A percentile compares a stretch with the other conserved stretches of the same genome.
Evolutionary conservation across 2,113 vertebrate species (phyloP).

Genomic region (Merops nubicus): DNA sequence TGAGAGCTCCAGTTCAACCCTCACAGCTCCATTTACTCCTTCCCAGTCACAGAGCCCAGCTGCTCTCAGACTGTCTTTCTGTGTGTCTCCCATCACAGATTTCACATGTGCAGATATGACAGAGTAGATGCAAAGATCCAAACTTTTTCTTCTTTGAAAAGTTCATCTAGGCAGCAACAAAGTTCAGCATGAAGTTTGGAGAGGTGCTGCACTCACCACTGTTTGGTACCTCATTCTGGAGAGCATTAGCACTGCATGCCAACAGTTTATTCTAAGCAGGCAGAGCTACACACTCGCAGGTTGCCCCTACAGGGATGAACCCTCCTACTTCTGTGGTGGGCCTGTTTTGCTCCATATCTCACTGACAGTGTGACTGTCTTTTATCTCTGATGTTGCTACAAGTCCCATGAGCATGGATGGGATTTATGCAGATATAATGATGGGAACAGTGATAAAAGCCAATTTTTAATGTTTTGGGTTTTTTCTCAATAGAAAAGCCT

Average conservation of each 20-base stretch:
- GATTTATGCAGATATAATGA: constrained; percentile 2
- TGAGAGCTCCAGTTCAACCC: neutral
- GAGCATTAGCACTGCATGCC: neutral
- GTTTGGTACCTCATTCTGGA: neutral
- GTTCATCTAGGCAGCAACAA: neutral
- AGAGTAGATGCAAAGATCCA: neutral
- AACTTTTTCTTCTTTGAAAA: neutral
- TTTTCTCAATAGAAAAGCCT: neutral
- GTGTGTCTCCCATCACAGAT: neutral
- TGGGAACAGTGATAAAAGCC: constrained; percentile 25
- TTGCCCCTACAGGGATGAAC: neutral
- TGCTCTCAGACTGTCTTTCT: neutral
- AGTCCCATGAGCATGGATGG: neutral
- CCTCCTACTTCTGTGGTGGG: neutral
- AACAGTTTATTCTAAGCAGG: neutral
- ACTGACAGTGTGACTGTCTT: neutral
- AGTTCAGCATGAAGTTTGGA: neutral
- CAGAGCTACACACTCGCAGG: neutral
- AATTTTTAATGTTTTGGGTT: neutral
- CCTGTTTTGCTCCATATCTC: neutral
- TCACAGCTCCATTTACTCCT: neutral
- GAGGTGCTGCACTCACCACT: neutral
- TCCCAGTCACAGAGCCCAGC: neutral
- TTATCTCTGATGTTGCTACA: neutral
- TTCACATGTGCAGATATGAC: rapidly evolving